A percentile compares a stretch with the other conserved stretches of the same genome.
These are phyloP conservation scores for Stegostoma tigrinum DNA, from an alignment of 2,113 vertebrate species.

Conservation along the genomic window DNA sequence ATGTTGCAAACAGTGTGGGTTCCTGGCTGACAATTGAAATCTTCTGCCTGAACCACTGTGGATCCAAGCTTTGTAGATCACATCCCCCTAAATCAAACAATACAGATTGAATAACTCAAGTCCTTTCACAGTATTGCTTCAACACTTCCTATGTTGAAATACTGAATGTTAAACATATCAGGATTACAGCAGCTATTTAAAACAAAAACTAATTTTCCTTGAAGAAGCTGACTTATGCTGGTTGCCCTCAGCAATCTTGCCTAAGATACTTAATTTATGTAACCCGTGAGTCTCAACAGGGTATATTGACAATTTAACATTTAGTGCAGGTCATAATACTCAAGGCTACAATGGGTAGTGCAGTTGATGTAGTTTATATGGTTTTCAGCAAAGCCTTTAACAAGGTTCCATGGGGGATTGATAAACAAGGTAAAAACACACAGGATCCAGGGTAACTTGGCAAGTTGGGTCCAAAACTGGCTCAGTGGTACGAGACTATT, in stretches of 20 bases:
- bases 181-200: neutral
- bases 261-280: neutral
- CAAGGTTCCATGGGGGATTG: too few species aligned
- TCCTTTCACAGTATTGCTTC: too few species aligned
- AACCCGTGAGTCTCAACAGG: neutral
- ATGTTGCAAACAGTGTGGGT: constrained; percentile 13
- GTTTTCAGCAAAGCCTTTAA: too few species aligned
- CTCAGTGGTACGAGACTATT: too few species aligned
- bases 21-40: constrained; percentile 26
- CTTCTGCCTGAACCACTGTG: constrained; percentile 33
- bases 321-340: too few species aligned
- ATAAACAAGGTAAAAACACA: too few species aligned
- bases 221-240: neutral
- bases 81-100: constrained; percentile 1
- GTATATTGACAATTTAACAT: neutral
- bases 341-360: too few species aligned
- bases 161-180: neutral
- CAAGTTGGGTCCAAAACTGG: too few species aligned
- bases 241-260: neutral
- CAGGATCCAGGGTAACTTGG: too few species aligned
- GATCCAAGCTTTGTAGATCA: constrained; percentile 30
- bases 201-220: neutral
- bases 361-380: too few species aligned
- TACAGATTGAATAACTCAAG: neutral
- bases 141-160: neutral